These are phyloP conservation scores for Zoanthus sansibaricus DNA, from an alignment of 92 coral and sea anemone genomes.

Conservation along the genomic window DNA sequence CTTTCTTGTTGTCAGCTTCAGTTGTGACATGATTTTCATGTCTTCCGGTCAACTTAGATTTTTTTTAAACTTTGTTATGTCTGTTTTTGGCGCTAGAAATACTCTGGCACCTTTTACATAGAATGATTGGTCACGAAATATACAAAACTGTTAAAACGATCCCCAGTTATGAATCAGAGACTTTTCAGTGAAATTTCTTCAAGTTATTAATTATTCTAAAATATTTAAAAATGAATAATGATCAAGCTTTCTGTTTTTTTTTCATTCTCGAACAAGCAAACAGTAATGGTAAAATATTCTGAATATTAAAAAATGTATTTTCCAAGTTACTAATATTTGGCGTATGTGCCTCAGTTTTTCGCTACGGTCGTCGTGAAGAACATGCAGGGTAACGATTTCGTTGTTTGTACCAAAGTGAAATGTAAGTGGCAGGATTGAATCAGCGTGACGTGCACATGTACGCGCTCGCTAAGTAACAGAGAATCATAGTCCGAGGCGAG, in stretches of 20 bases:
- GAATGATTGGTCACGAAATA: background rate
- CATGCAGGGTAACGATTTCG: background rate
- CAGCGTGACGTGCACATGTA: conserved; percentile 34
- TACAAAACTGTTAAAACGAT: too few species aligned
- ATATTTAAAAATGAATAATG: background rate
- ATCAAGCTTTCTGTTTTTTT: background rate
- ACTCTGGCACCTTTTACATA: background rate
- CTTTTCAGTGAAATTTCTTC: too few species aligned
- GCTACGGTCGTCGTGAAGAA: background rate
- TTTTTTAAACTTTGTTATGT: background rate
- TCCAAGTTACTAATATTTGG: background rate
- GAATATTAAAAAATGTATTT: background rate
- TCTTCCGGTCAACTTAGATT: background rate
- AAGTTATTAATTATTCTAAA: background rate
- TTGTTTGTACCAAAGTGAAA: background rate
- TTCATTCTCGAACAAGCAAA: background rate
- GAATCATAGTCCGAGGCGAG: background rate
- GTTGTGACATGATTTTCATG: too few species aligned
- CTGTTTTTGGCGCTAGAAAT: background rate
- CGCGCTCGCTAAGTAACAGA: background rate
- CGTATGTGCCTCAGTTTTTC: background rate
- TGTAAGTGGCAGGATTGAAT: background rate
- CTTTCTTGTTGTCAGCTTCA: too few species aligned
- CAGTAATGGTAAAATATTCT: background rate
- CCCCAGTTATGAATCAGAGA: too few species aligned